Percentiles rank a stretch among this genome's conserved stretches.
phyloP scores from a whole-genome alignment of 2,888 invertebrate species.

The Cerceris ruficornis region DNA sequence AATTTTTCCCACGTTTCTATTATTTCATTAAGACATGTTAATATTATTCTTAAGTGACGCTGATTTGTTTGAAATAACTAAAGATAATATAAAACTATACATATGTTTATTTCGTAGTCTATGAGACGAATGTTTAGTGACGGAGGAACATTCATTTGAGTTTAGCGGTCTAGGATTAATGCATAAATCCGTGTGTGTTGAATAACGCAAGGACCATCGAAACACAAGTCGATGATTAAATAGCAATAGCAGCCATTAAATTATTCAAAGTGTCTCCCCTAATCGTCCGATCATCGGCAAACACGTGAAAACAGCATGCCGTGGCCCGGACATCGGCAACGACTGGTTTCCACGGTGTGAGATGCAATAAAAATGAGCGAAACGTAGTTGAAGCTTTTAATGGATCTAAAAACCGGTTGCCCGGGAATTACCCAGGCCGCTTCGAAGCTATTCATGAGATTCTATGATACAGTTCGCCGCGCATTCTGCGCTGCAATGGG shows the following conservation, averaged over 20 bases:
- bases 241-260: not conserved
- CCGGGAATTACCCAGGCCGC: conserved; percentile 57
- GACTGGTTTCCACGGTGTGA: conserved; percentile 30
- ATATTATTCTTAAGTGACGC: too few relatives aligned
- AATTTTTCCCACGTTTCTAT: too few relatives aligned
- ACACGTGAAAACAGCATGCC: not conserved
- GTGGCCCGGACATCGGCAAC: conserved; percentile 6
- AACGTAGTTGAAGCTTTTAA: conserved; percentile 56
- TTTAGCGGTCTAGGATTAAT: too few relatives aligned
- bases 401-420: conserved; percentile 67
- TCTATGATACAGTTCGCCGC: conserved; percentile 54
- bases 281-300: not conserved
- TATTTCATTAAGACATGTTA: too few relatives aligned
- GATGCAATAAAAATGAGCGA: conserved; percentile 35
- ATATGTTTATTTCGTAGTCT: too few relatives aligned
- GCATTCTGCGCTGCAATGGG: conserved; percentile 8
- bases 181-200: too few relatives aligned
- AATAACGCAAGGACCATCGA: too few relatives aligned
- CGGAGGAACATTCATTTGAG: too few relatives aligned
- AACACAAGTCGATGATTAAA: too few relatives aligned
- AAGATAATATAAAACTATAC: too few relatives aligned
- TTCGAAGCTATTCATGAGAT: conserved; percentile 63
- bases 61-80: too few relatives aligned
- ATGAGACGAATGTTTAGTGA: too few relatives aligned
- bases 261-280: not conserved